Base-by-base conservation (phyloP, 2,113 vertebrate genomes). In the Tauraco erythrolophus region DNA sequence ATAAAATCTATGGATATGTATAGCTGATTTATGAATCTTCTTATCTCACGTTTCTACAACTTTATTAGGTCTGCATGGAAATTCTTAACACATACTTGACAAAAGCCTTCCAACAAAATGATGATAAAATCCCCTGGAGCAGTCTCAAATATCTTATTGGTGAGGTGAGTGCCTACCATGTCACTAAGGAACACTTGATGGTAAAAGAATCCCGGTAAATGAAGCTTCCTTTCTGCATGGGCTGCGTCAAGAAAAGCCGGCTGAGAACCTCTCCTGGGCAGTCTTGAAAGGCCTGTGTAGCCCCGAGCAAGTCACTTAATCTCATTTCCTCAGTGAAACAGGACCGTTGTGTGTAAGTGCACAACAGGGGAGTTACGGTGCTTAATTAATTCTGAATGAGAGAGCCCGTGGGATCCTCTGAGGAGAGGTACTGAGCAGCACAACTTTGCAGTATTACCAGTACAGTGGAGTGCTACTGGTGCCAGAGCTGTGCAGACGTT, bases 121-220 rank as follows among this genome's bases (percentile, higher is more conserved):
- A 99, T 87, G 96, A 96, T 9, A 96, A 96, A 81, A 99, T 99
- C 84, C 99, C 99, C 2, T 99, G 99, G 99, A 99, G 92, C 81
- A 99, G 99, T 90, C 99, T 99, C 74, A 99, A 99, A 87, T 99
- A 99, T 89, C 99, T 99, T 5, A 98, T 99, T 19, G 99, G 99
- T 58, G 99, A 99, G 99, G 99, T 99, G 53, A 96, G 98, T 88
- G 43, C 35, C 64, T 66, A 18, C 45, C 53, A 0, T 22, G n/a
- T 68, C 64, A 39, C 27, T 50, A 18, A 53, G 18, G 66, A 77
- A 11, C 64, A 27, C 12, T 35, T 17, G 79, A 43, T 17, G 39
- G 41, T 53, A 15, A 57, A 66, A 61, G 17, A 69, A 58, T 21
- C n/a, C 48, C 50, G 45, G 27, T 3, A 30, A 69, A 46, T 50